Percentiles rank a stretch among this genome's conserved stretches.
Evolutionary conservation across 2,888 invertebrate genomes (phyloP).

Genomic region (Apamea crenata): DNA sequence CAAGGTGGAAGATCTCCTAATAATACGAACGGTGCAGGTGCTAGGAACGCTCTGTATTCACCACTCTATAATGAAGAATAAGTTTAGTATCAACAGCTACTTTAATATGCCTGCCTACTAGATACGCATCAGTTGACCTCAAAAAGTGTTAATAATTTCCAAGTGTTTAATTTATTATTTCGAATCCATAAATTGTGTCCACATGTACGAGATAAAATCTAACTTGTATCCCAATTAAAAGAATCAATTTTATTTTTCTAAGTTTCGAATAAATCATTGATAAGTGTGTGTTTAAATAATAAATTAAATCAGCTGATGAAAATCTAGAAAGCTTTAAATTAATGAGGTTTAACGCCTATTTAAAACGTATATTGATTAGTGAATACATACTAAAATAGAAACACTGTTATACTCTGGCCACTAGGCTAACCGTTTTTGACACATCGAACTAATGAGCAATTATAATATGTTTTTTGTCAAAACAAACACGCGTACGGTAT

Average conservation of each 20-base stretch:
- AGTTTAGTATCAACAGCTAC: not conserved
- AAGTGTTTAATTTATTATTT: constrained; percentile 34
- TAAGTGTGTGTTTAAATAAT: constrained; percentile 42
- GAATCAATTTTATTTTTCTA: constrained; percentile 48
- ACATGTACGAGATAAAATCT: constrained; percentile 37
- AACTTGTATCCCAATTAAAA: constrained; percentile 45
- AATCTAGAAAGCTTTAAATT: constrained; percentile 25
- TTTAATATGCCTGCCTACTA: not conserved
- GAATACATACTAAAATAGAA: too few species aligned
- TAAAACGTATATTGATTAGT: not conserved
- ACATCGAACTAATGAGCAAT: too few species aligned
- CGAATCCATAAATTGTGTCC: constrained; percentile 36
- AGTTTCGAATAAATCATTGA: constrained; percentile 25
- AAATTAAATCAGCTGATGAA: constrained; percentile 37
- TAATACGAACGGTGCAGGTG: not conserved
- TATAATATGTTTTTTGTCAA: too few species aligned
- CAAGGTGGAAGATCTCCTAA: not conserved
- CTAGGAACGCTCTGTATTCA: not conserved
- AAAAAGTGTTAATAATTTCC: constrained; percentile 46
- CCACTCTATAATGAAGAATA: not conserved
- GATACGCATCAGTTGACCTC: constrained; percentile 38
- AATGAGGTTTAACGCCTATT: constrained; percentile 19
- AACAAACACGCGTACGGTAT: too few species aligned
- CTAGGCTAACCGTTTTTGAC: too few species aligned
- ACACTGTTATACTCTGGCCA: not conserved